Percentiles rank a stretch among this genome's conserved stretches.
Evolutionary conservation across 2,797 vertebrate species (phyloP).

Genomic region (Anniella stebbinsi): DNA sequence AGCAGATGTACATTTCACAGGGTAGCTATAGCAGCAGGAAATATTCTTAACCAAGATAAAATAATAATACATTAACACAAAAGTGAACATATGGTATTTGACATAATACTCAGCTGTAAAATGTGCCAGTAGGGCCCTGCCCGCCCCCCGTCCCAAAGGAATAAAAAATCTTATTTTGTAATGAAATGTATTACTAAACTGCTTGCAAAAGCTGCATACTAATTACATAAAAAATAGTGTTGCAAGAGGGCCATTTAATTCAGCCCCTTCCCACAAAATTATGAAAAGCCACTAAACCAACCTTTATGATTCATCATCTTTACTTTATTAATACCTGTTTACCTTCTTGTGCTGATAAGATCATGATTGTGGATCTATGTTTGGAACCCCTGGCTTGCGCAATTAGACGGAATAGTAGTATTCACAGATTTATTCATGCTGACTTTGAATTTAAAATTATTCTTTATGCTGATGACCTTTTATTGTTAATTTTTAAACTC

Average conservation of each 20-base stretch:
- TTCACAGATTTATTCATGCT: no score
- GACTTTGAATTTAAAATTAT: no score
- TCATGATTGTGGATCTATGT: conserved; percentile 29
- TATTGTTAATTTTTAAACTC: no score
- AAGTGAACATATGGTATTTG: conserved; percentile 75
- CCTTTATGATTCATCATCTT: conserved; percentile 38
- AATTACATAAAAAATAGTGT: conserved; percentile 32
- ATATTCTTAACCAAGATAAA: conserved; percentile 60
- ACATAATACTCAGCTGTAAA: conserved; percentile 67
- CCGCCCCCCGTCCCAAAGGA: not conserved
- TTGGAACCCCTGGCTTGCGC: no score
- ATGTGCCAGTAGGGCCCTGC: conserved; percentile 44
- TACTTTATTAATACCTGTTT: conserved; percentile 61
- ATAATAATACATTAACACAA: conserved; percentile 64
- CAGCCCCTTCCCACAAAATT: conserved; percentile 12
- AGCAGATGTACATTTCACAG: conserved; percentile 70
- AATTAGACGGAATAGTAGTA: no score
- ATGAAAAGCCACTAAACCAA: conserved; percentile 10
- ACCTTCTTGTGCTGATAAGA: conserved; percentile 49
- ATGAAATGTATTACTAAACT: conserved; percentile 23
- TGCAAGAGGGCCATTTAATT: conserved; percentile 34
- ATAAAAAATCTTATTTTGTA: conserved; percentile 40
- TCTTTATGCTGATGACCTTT: no score
- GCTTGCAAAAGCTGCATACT: conserved; percentile 36
- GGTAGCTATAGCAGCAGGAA: conserved; percentile 59